Evolutionary conservation across 2,888 invertebrate genomes (phyloP).

Genomic region (Lottia gigantea): DNA sequence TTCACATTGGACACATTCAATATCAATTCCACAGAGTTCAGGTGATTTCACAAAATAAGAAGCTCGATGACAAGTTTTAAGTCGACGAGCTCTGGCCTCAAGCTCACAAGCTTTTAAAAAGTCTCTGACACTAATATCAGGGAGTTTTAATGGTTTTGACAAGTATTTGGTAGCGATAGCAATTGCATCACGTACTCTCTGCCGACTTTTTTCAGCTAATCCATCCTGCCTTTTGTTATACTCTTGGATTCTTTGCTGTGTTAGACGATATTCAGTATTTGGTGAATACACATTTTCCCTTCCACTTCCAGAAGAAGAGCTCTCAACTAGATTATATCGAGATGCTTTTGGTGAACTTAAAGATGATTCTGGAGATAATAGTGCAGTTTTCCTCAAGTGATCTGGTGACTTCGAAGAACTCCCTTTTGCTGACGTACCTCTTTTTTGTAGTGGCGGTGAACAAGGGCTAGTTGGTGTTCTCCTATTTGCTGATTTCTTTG

Average conservation of each 20-base stretch:
- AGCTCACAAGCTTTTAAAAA: background rate
- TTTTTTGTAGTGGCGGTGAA: too few species aligned
- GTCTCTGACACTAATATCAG: background rate
- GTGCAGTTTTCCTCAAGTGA: background rate
- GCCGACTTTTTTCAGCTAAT: background rate
- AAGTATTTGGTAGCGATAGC: background rate
- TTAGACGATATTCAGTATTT: background rate
- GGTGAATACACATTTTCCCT: background rate
- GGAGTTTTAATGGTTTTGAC: background rate
- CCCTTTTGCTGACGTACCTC: constrained; percentile 6
- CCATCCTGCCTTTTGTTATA: background rate
- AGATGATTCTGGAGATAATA: background rate
- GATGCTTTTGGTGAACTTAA: too few species aligned
- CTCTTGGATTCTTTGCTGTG: background rate
- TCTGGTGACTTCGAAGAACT: constrained; percentile 5
- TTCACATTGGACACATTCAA: background rate
- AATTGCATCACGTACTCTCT: background rate
- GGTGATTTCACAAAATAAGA: background rate
- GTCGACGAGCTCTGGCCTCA: background rate
- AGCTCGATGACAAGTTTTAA: background rate
- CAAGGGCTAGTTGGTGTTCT: too few species aligned
- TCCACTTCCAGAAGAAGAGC: too few species aligned
- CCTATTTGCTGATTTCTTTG: too few species aligned
- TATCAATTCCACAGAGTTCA: background rate
- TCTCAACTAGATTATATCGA: too few species aligned